phyloP scores from a whole-genome alignment of 2,113 vertebrate genomes.

The Triplophysa dalaica region DNA sequence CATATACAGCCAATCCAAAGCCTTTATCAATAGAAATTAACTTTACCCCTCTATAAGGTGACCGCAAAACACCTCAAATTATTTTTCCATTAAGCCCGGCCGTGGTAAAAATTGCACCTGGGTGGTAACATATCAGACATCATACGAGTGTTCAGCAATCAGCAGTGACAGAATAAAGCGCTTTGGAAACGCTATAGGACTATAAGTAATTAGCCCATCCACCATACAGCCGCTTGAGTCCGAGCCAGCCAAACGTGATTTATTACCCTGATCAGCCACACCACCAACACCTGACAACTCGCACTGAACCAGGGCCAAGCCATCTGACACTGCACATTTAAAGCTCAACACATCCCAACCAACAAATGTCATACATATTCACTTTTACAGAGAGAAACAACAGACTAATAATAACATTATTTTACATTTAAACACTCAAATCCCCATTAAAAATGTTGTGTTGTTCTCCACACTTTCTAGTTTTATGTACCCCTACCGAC shows the following conservation, averaged over 20 bases:
- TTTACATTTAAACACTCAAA: too few relatives aligned
- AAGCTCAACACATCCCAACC: constrained; percentile 4
- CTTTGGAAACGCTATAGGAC: constrained; percentile 37
- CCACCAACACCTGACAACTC: constrained; percentile 38
- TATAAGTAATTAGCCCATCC: constrained; percentile 45
- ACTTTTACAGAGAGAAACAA: not conserved
- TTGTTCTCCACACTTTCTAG: too few relatives aligned
- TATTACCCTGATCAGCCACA: constrained; percentile 48
- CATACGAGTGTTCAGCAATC: constrained; percentile 29
- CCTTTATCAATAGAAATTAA: constrained; percentile 32
- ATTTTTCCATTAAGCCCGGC: constrained; percentile 4
- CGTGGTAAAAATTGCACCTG: not conserved
- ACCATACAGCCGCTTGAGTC: constrained; percentile 33
- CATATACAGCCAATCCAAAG: not conserved
- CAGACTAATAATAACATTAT: not conserved
- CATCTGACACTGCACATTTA: constrained; percentile 8
- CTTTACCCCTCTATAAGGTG: constrained; percentile 12
- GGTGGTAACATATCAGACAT: constrained; percentile 28
- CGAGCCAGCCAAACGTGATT: constrained; percentile 41
- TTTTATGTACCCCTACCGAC: too few relatives aligned
- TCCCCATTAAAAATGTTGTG: too few relatives aligned
- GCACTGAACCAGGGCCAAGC: constrained; percentile 25
- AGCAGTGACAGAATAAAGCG: constrained; percentile 30
- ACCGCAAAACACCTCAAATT: not conserved
- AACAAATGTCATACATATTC: not conserved